A percentile compares a stretch with the other conserved stretches of the same genome.
Evolutionary conservation across 2,888 invertebrate genomes (phyloP).

Genomic region (Melanotus villosus): DNA sequence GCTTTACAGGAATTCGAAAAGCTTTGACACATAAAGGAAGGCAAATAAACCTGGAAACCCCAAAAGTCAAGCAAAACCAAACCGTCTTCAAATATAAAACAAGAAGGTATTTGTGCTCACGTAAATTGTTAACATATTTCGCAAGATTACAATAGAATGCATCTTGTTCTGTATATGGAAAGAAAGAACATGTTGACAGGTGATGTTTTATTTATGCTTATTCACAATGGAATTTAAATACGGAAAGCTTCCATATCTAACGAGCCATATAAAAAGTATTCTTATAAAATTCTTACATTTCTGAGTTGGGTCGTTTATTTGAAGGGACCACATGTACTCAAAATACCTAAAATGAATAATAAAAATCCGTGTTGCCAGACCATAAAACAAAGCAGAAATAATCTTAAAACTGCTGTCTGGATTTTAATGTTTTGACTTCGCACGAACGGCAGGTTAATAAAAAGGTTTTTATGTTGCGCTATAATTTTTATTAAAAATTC

Average conservation of each 20-base stretch:
- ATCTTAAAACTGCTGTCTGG: conserved; percentile 13
- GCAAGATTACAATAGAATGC: conserved; percentile 20
- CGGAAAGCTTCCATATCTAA: conserved; percentile 22
- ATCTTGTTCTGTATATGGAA: conserved; percentile 28
- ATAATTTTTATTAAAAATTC: background rate
- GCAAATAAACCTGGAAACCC: too few species aligned
- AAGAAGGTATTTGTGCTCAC: background rate
- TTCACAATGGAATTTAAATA: conserved; percentile 32
- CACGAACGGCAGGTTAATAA: background rate
- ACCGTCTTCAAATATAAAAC: too few species aligned
- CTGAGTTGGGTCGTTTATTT: background rate
- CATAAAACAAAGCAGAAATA: conserved; percentile 30
- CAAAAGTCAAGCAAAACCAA: too few species aligned
- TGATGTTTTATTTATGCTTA: conserved; percentile 36
- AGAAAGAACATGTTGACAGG: conserved; percentile 35
- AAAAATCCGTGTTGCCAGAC: conserved; percentile 21
- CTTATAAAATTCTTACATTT: conserved; percentile 11
- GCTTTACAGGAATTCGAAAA: too few species aligned
- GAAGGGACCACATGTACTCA: conserved; percentile 17
- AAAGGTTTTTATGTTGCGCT: background rate
- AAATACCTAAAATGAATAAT: conserved; percentile 13
- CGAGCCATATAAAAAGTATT: conserved; percentile 21
- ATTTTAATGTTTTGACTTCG: conserved; percentile 1
- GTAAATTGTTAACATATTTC: background rate
- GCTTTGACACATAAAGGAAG: too few species aligned